These are phyloP conservation scores for Tipula unca DNA, from an alignment of 2,888 invertebrate genomes.

Conservation along the genomic window DNA sequence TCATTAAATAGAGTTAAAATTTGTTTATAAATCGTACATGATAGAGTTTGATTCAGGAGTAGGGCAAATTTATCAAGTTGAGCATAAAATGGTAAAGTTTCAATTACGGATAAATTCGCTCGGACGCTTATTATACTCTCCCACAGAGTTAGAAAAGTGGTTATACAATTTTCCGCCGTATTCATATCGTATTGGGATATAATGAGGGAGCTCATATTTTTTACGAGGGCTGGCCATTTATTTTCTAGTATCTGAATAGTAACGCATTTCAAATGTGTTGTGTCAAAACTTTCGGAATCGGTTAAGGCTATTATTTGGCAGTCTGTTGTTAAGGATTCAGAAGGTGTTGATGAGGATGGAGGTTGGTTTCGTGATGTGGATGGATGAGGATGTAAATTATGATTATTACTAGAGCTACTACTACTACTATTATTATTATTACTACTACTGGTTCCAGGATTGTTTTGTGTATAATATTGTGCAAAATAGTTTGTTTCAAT, in stretches of 20 bases:
- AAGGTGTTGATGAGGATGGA: slow-evolving; percentile 15
- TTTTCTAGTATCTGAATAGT: slow-evolving; percentile 77
- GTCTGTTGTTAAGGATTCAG: slow-evolving; percentile 23
- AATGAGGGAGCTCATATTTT: slow-evolving; percentile 48
- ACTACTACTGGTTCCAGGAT: slow-evolving; percentile 23
- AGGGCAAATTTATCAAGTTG: slow-evolving; percentile 74
- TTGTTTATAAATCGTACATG: slow-evolving; percentile 76
- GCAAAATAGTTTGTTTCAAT: slow-evolving; percentile 41
- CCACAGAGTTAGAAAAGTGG: slow-evolving; percentile 80
- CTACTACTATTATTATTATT: slow-evolving; percentile 20
- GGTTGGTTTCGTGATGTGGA: slow-evolving; percentile 20
- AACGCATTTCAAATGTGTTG: slow-evolving; percentile 75
- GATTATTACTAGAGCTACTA: slow-evolving; percentile 20
- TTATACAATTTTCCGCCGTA: slow-evolving; percentile 56
- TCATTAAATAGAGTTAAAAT: slow-evolving; percentile 79
- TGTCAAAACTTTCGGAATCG: slow-evolving; percentile 75
- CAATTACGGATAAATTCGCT: slow-evolving; percentile 80
- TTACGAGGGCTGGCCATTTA: slow-evolving; percentile 75
- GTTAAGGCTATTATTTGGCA: slow-evolving; percentile 47
- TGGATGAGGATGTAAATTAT: not conserved
- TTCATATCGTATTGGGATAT: slow-evolving; percentile 32
- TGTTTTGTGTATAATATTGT: slow-evolving; percentile 31
- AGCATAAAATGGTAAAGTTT: slow-evolving; percentile 81
- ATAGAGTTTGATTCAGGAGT: slow-evolving; percentile 59
- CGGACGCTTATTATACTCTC: slow-evolving; percentile 85